Evolutionary conservation across 2,797 vertebrate genomes (phyloP).

Genomic region (Esox masquinongy): DNA sequence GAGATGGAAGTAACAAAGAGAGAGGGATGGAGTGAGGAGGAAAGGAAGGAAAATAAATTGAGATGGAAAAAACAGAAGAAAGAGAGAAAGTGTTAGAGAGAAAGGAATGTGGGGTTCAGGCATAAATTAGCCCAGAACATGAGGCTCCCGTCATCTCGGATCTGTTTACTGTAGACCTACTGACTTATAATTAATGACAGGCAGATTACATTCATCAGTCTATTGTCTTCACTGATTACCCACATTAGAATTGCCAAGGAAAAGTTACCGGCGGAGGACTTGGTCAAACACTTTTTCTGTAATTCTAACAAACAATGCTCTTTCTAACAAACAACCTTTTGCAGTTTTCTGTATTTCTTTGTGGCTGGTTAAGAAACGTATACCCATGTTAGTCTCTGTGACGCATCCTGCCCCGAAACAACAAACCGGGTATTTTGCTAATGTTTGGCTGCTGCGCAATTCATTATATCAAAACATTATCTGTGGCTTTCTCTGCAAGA

Average conservation of each 20-base stretch:
- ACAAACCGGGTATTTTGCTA: constrained; percentile 39
- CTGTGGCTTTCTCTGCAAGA: constrained; percentile 28
- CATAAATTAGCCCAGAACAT: constrained; percentile 65
- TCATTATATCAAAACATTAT: constrained; percentile 54
- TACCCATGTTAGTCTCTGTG: constrained; percentile 3
- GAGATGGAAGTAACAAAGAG: not conserved
- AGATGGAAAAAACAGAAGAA: not conserved
- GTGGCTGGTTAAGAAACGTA: constrained; percentile 16
- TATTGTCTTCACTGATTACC: constrained; percentile 51
- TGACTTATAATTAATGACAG: constrained; percentile 64
- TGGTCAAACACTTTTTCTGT: constrained; percentile 12
- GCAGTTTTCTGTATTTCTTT: constrained; percentile 33
- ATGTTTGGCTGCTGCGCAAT: constrained; percentile 40
- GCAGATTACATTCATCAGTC: constrained; percentile 59
- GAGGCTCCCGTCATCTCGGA: constrained; percentile 59
- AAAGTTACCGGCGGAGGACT: constrained; percentile 17
- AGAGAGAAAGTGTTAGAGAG: constrained; percentile 12
- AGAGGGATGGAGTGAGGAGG: constrained; percentile 7
- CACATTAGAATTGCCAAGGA: constrained; percentile 49
- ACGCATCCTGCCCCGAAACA: constrained; percentile 19
- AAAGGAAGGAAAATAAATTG: not conserved
- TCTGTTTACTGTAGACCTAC: constrained; percentile 48
- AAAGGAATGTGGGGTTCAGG: constrained; percentile 60
- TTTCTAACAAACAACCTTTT: not conserved
- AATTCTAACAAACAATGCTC: not conserved